A percentile compares a stretch with the other conserved stretches of the same genome.
These are phyloP conservation scores for Phortica okadai DNA, from an alignment of 2,888 invertebrate species.

Conservation along the genomic window DNA sequence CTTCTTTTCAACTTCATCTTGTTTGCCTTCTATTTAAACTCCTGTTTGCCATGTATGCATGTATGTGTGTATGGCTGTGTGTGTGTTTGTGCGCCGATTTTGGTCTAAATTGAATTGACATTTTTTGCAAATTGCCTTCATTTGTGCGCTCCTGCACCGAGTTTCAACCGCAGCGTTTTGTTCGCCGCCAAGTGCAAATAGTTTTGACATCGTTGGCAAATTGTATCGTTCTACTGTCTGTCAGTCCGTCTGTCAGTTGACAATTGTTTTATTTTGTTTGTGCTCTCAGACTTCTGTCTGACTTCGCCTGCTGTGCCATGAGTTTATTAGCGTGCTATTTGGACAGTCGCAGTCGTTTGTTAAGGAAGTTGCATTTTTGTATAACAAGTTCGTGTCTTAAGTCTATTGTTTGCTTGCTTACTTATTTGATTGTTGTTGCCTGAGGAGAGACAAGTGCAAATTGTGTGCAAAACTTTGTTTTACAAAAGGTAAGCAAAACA, in stretches of 20 bases:
- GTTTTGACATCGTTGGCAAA: neutral
- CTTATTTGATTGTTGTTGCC: neutral
- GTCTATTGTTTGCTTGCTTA: slow-evolving; percentile 25
- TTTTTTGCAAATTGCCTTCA: slow-evolving; percentile 1
- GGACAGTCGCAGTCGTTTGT: neutral
- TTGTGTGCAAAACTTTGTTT: no score
- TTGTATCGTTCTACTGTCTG: slow-evolving; percentile 8
- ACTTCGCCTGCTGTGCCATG: slow-evolving; percentile 18
- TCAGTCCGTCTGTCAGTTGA: no score
- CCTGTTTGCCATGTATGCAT: no score
- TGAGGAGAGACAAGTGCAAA: no score
- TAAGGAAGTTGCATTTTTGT: neutral
- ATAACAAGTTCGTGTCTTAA: slow-evolving; percentile 28
- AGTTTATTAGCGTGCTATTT: slow-evolving; percentile 25
- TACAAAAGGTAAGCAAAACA: no score
- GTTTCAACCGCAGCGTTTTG: neutral
- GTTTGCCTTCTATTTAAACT: no score
- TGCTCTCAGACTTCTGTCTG: neutral
- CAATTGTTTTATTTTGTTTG: neutral
- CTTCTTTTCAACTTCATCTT: no score
- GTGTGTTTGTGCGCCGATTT: neutral
- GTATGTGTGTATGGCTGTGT: no score
- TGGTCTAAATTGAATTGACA: neutral
- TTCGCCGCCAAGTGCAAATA: neutral
- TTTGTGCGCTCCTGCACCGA: neutral